These are phyloP conservation scores for Eupithecia tripunctaria DNA, from an alignment of 2,888 invertebrate species.

Conservation along the genomic window DNA sequence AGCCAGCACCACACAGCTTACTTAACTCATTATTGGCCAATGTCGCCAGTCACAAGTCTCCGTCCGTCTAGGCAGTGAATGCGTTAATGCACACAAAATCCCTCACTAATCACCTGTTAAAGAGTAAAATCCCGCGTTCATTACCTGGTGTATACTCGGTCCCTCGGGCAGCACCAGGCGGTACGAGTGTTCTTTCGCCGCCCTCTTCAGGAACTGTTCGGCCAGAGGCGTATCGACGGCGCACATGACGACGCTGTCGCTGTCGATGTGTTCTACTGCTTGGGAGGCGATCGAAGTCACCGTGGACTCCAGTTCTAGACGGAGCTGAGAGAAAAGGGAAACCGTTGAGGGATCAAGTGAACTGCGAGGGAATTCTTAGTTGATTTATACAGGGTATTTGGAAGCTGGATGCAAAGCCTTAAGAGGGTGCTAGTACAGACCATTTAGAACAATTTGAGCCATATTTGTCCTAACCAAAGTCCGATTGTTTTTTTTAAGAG, in stretches of 20 bases:
- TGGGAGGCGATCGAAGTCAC: conserved; percentile 92
- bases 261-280: conserved; percentile 95
- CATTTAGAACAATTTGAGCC: no score
- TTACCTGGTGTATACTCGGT: conserved; percentile 68
- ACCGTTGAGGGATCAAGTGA: no score
- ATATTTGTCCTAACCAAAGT: no score
- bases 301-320: conserved; percentile 75
- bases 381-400: no score
- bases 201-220: conserved; percentile 92
- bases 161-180: conserved; percentile 95
- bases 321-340: conserved; percentile 52
- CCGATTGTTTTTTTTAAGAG: no score
- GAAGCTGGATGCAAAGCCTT: no score
- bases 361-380: no score
- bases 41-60: no score
- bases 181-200: conserved; percentile 88
- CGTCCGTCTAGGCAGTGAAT: no score
- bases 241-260: conserved; percentile 95
- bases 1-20: no score
- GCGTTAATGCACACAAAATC: background rate
- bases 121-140: background rate
- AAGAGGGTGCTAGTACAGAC: no score
- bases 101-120: background rate
- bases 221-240: conserved; percentile 91
- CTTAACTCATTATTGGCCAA: no score